Base-by-base conservation (phyloP, 2,113 vertebrate genomes). In the Cyanistes caeruleus region DNA sequence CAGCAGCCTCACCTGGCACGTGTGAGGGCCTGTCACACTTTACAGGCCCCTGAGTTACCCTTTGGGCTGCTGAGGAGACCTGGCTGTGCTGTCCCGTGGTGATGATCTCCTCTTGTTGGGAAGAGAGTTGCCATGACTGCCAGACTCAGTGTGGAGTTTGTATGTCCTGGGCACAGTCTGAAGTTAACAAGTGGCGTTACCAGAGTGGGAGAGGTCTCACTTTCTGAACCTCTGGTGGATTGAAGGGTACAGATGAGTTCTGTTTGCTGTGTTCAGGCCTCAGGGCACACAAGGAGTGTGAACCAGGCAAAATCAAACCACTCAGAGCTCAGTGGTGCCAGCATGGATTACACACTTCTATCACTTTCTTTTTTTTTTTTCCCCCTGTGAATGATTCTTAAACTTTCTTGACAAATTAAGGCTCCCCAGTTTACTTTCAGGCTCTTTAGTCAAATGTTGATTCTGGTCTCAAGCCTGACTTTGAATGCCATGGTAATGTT, bases 1-100 rank as follows among this genome's bases (percentile, higher is more conserved):
- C 5, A 39, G 24, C 49, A 84, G 44, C 23, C 5, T 69, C 27
- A 22, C 16, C 22, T 22, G 31, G 22, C 4, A 15, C 0, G 0
- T 43, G 41, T 13, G 51, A 77, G 63, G 35, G 18, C 13, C 58
- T 33, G 7, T 3, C 28, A 30, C 33, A 11, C 7, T n/a, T 68
- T 11, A 8, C 0, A 10, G 14, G 5, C 13, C 22, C 10, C 13
- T 33, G 17, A 52, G 33, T 9, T 59, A 1, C 23, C 49, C n/a
- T 19, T 28, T 39, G 15, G 53, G 35, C 63, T 53, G 28, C 62
- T 59, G 76, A 44, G 63, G 33, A 55, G 59, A 19, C 5, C 24
- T 62, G 39, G 33, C 60, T 46, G 15, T 46, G 39, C 20, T 33
- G 67, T 39, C 39, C 39, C 39, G 11, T 12, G 39, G 55, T 1